Evolutionary conservation across 2,888 invertebrate species (phyloP).

Genomic region (Parnassius apollo): DNA sequence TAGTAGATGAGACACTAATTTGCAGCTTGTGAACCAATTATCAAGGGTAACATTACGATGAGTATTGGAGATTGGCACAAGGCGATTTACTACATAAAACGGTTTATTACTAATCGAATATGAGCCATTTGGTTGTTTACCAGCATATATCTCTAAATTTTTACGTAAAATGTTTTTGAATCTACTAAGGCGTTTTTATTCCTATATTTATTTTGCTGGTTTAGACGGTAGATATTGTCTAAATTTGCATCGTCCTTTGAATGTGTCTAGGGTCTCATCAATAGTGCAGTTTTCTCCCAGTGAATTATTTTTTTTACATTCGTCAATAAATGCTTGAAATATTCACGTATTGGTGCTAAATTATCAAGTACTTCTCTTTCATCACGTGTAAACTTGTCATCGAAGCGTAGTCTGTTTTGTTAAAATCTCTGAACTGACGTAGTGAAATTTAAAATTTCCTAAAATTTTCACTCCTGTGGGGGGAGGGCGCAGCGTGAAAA

Average conservation of each 20-base stretch:
- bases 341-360: background rate
- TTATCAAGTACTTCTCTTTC: too few species aligned
- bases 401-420: too few species aligned
- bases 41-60: too few species aligned
- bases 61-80: too few species aligned
- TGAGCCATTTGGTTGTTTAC: too few species aligned
- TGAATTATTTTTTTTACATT: background rate
- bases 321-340: background rate
- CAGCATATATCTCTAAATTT: too few species aligned
- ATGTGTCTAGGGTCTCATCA: background rate
- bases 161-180: background rate
- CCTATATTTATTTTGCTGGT: background rate
- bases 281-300: background rate
- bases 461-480: background rate
- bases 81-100: too few species aligned
- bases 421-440: background rate
- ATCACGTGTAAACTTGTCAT: too few species aligned
- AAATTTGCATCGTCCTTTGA: background rate
- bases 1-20: too few species aligned
- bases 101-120: too few species aligned
- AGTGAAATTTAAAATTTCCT: background rate
- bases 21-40: too few species aligned
- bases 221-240: background rate
- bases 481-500: too few species aligned
- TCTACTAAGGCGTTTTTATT: background rate